Conservation (phyloP, 2,113 vertebrate genomes). For the Myocastor coypus region DNA sequence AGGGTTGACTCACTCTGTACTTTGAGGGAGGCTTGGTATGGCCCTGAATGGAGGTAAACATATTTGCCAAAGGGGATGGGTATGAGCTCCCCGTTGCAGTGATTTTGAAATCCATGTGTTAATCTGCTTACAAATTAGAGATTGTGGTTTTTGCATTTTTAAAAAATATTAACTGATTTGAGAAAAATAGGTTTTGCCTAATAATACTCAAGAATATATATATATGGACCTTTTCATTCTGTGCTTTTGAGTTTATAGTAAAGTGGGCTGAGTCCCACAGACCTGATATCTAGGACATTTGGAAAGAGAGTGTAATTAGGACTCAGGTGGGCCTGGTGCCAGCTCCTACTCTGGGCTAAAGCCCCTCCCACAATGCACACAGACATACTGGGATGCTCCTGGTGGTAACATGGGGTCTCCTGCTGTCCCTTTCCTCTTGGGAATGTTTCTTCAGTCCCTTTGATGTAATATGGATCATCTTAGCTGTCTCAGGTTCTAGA, state of each 20-base stretch:
- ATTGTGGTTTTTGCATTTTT: neutral
- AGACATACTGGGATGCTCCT: neutral
- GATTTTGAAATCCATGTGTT: neutral
- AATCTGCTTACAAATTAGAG: neutral
- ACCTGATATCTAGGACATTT: neutral
- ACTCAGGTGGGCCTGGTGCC: neutral
- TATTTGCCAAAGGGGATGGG: neutral
- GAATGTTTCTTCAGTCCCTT: neutral
- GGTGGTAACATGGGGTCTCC: neutral
- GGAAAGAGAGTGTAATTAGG: neutral
- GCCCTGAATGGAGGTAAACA: neutral
- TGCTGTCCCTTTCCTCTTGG: too few relatives aligned
- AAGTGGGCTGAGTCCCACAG: neutral
- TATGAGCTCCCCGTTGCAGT: neutral
- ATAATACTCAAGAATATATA: neutral
- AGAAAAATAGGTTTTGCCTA: neutral
- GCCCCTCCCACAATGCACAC: accelerated
- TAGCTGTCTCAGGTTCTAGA: too few relatives aligned
- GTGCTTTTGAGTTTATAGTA: neutral
- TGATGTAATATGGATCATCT: neutral
- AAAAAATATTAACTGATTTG: neutral
- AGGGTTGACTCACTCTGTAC: neutral
- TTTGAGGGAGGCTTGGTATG: neutral
- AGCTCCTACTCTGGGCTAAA: neutral
- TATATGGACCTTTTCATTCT: neutral